phyloP scores from a whole-genome alignment of 2,113 vertebrate genomes.

The Macroglossus sobrinus region DNA sequence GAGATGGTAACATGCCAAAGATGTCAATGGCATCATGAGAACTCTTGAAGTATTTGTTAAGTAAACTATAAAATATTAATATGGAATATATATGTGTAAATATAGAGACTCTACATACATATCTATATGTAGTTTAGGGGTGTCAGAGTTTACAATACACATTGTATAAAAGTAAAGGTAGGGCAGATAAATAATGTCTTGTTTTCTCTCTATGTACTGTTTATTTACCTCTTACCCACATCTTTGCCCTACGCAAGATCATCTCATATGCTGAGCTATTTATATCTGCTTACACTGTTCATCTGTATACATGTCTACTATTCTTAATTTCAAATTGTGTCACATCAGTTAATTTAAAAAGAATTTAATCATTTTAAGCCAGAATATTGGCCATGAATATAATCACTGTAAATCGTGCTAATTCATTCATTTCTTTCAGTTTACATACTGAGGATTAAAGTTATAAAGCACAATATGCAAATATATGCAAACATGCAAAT shows the following conservation, averaged over 20 bases:
- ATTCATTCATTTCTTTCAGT: slow-evolving; percentile 39
- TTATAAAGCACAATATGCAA: slow-evolving; percentile 35
- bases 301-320: not conserved
- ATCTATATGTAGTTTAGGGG: not conserved
- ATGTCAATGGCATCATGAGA: not conserved
- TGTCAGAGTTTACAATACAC: not conserved
- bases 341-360: not conserved
- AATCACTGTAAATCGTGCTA: not conserved
- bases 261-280: not conserved
- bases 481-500: slow-evolving; percentile 27
- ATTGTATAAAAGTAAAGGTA: not conserved
- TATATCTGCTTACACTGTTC: not conserved
- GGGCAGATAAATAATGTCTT: not conserved
- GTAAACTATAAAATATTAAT: not conserved
- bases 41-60: not conserved
- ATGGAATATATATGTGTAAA: not conserved
- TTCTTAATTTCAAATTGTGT: not conserved
- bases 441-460: not conserved
- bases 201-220: not conserved
- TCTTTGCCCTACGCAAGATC: not conserved
- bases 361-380: not conserved
- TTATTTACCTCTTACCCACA: not conserved
- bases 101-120: not conserved
- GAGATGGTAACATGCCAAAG: not conserved
- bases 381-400: slow-evolving; percentile 6